phyloP scores from a whole-genome alignment of 2,888 invertebrate species.

The Sipha maydis region DNA sequence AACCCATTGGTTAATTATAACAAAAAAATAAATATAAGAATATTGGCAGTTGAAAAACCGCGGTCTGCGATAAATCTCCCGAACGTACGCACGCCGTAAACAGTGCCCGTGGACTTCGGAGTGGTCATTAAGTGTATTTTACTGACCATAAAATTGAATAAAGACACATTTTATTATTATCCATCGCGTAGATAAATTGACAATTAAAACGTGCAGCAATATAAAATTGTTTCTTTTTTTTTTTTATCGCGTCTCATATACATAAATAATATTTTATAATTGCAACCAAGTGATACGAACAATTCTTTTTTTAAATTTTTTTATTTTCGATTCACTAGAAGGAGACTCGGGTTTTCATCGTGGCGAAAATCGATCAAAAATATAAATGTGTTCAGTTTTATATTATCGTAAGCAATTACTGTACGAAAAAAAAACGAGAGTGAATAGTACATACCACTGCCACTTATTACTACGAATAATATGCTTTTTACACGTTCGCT shows the following conservation, averaged over 20 bases:
- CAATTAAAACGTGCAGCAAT: not conserved
- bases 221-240: not conserved
- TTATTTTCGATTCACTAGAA: not conserved
- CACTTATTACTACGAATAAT: too few relatives aligned
- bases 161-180: not conserved
- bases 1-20: too few relatives aligned
- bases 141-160: not conserved
- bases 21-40: too few relatives aligned
- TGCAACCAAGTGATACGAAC: not conserved
- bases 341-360: not conserved
- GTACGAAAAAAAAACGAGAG: constrained; percentile 26
- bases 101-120: not conserved
- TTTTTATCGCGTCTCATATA: not conserved
- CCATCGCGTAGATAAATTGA: not conserved
- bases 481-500: too few relatives aligned
- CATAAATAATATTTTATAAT: not conserved
- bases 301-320: not conserved
- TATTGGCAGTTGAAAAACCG: not conserved
- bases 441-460: not conserved
- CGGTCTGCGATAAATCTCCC: too few relatives aligned
- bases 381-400: constrained; percentile 21
- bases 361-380: constrained; percentile 27
- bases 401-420: not conserved
- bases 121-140: not conserved
- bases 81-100: too few relatives aligned